Conservation (phyloP, 1,140 invertebrate species). For the Homarus americanus region DNA sequence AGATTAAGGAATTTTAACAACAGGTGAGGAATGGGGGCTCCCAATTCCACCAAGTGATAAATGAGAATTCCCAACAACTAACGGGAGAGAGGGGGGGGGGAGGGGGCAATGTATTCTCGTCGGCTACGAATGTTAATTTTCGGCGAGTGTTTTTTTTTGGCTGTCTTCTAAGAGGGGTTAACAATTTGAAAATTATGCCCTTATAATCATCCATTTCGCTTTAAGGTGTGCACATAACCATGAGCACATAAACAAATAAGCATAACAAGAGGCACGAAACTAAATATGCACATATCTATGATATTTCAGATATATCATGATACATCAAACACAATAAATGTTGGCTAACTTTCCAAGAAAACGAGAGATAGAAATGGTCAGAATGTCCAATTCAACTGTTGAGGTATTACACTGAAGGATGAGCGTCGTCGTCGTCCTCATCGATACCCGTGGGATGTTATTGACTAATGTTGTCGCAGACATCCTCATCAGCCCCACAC, state of each 20-base stretch:
- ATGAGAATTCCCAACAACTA: no score
- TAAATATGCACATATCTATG: no score
- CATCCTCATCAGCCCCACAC: constrained; percentile 32
- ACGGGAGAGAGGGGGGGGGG: no score
- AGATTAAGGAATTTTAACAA: no score
- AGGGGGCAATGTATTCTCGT: constrained; percentile 10
- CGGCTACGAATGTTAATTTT: constrained; percentile 28
- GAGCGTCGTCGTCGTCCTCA: background rate
- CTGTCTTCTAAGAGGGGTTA: no score
- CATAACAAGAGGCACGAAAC: no score
- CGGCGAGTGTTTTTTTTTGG: background rate
- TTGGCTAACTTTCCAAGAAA: background rate
- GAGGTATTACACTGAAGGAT: background rate
- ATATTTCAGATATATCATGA: background rate
- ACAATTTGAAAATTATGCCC: no score
- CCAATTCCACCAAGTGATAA: no score
- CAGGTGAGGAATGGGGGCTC: no score
- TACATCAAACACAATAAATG: background rate
- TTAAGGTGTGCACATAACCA: no score
- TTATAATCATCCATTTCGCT: no score
- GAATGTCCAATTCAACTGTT: background rate
- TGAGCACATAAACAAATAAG: no score
- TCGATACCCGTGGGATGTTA: background rate
- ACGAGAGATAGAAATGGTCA: background rate
- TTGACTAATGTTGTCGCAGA: background rate